Conservation (phyloP, 2,888 invertebrate species). For the Ferdinandea cuprea region DNA sequence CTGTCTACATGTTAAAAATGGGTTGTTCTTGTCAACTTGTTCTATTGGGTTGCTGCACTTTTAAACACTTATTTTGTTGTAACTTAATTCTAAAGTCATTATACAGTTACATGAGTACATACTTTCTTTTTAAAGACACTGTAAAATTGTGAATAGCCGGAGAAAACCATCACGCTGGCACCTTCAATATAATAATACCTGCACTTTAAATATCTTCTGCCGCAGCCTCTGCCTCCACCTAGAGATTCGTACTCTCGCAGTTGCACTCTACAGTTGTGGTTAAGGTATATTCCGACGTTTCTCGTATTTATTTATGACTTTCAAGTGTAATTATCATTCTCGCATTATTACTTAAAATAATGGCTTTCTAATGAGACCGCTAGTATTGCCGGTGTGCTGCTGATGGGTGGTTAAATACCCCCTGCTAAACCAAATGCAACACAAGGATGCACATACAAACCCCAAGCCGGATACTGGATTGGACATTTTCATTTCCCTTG, state of each 20-base stretch:
- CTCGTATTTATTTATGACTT: constrained; percentile 59
- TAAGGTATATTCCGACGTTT: constrained; percentile 33
- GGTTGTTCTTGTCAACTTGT: too few relatives aligned
- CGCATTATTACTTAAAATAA: constrained; percentile 72
- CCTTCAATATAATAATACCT: constrained; percentile 51
- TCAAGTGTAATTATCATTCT: constrained; percentile 66
- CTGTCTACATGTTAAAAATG: too few relatives aligned
- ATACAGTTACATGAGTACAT: not conserved
- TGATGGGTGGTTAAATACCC: not conserved
- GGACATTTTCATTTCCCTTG: constrained; percentile 68
- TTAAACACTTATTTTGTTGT: too few relatives aligned
- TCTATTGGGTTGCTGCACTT: too few relatives aligned
- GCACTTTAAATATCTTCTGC: constrained; percentile 27
- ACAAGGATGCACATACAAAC: constrained; percentile 27
- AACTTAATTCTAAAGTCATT: not conserved
- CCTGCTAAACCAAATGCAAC: not conserved
- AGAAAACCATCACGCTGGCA: constrained; percentile 19
- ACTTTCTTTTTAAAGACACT: constrained; percentile 30
- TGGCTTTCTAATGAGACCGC: constrained; percentile 70
- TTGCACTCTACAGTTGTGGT: constrained; percentile 3
- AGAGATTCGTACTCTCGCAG: not conserved
- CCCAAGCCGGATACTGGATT: constrained; percentile 47
- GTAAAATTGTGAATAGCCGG: not conserved
- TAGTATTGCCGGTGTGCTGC: constrained; percentile 35
- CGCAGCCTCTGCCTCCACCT: constrained; percentile 16